Conservation (phyloP, 2,113 vertebrate genomes). For the Chaetura pelagica region DNA sequence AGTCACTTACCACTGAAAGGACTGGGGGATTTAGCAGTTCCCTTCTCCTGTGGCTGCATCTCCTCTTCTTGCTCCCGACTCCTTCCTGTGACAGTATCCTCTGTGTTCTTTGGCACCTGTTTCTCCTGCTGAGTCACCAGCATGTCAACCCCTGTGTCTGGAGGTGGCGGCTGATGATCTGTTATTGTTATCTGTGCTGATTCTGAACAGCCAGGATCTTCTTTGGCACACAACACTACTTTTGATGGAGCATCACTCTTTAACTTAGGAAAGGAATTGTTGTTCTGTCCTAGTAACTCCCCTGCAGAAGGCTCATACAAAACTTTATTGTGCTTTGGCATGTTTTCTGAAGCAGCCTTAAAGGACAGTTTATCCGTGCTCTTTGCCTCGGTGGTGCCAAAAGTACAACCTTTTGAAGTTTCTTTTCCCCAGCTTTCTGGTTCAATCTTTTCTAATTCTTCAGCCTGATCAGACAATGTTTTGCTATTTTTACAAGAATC, state of each 20-base stretch:
- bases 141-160: background rate
- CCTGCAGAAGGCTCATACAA: conserved; percentile 55
- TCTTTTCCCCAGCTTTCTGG: conserved; percentile 40
- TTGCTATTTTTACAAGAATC: conserved; percentile 55
- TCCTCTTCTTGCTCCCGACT: conserved; percentile 21
- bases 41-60: conserved; percentile 24
- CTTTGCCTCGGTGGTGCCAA: conserved; percentile 64
- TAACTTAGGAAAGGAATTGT: conserved; percentile 19
- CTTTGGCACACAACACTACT: conserved; percentile 5
- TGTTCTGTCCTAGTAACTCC: conserved; percentile 4
- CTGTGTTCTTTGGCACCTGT: background rate
- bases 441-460: conserved; percentile 45
- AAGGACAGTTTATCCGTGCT: conserved; percentile 12
- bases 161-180: background rate
- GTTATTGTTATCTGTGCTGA: background rate
- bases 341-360: background rate
- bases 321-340: conserved; percentile 6
- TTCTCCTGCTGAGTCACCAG: background rate
- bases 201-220: background rate
- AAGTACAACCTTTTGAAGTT: conserved; percentile 51
- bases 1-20: conserved; percentile 86
- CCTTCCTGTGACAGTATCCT: background rate
- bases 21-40: conserved; percentile 67
- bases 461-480: conserved; percentile 29
- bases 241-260: background rate